Evolutionary conservation across 1,140 invertebrate genomes (phyloP).

Genomic region (Paralvinella palmiformis): DNA sequence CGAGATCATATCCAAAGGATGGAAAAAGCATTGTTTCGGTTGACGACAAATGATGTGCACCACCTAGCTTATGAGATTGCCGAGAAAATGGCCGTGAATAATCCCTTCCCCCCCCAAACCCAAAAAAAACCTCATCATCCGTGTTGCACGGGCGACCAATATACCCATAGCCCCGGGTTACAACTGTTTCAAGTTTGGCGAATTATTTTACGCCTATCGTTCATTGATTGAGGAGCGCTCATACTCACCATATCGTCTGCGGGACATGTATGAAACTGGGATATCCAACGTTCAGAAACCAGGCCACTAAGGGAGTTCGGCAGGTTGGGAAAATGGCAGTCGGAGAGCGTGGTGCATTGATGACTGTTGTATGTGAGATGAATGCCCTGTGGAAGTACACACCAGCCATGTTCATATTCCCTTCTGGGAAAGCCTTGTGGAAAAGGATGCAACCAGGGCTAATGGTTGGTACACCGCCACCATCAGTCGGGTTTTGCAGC

Average conservation of each 20-base stretch:
- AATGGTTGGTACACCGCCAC: slow-evolving; percentile 12
- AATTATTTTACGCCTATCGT: not conserved
- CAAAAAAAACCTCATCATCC: too few relatives aligned
- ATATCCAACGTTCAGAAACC: not conserved
- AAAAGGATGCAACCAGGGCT: not conserved
- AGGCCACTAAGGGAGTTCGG: slow-evolving; percentile 5
- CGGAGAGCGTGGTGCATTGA: not conserved
- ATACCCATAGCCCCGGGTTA: too few relatives aligned
- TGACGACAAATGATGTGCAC: too few relatives aligned
- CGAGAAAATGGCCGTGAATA: too few relatives aligned
- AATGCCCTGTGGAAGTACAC: not conserved
- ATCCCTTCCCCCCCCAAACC: too few relatives aligned
- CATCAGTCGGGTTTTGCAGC: not conserved
- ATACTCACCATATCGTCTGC: not conserved
- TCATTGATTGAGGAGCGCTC: not conserved
- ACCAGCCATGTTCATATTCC: not conserved
- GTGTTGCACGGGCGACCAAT: too few relatives aligned
- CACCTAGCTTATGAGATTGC: too few relatives aligned
- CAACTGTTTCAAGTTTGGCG: too few relatives aligned
- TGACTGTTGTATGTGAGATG: not conserved
- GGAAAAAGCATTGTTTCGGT: too few relatives aligned
- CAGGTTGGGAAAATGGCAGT: slow-evolving; percentile 7
- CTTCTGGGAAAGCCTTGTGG: too few relatives aligned
- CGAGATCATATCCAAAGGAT: too few relatives aligned
- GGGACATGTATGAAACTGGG: not conserved